Evolutionary conservation across 2,113 vertebrate species (phyloP).

Genomic region (Bujurquina vittata): DNA sequence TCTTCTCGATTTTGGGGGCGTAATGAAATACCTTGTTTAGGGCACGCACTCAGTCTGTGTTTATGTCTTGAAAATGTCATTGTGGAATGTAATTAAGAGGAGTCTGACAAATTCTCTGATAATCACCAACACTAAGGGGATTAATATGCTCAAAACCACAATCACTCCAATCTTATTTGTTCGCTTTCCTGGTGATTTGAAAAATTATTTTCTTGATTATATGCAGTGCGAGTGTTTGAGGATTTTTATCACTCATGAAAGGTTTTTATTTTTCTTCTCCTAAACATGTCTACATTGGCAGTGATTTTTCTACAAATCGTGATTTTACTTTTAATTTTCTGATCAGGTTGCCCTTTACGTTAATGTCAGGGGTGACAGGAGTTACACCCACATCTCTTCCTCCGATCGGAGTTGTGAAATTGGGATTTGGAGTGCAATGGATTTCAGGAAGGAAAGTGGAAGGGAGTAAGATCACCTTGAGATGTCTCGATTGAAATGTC

Average conservation of each 20-base stretch:
- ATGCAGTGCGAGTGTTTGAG: conserved; percentile 2
- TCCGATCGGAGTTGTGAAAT: conserved; percentile 28
- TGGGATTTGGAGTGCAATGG: conserved; percentile 45
- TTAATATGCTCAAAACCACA: conserved; percentile 27
- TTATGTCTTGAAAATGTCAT: conserved; percentile 38
- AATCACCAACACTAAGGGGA: conserved; percentile 40
- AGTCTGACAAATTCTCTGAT: conserved; percentile 31
- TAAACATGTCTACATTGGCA: neutral
- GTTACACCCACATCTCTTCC: conserved; percentile 14
- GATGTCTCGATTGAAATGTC: conserved; percentile 61
- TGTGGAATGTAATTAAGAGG: conserved; percentile 38
- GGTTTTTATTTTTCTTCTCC: neutral
- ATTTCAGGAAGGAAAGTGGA: conserved; percentile 27
- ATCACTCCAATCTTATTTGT: neutral
- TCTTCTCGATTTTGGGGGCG: neutral
- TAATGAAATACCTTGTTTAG: conserved; percentile 42
- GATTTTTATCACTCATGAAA: conserved; percentile 4
- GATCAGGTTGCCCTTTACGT: conserved; percentile 16
- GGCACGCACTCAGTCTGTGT: conserved; percentile 1
- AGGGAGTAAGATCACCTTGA: conserved; percentile 71
- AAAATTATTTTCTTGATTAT: conserved; percentile 13
- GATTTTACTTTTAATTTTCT: neutral
- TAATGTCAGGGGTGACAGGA: conserved; percentile 21
- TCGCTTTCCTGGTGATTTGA: conserved; percentile 8
- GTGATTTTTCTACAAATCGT: neutral